Conservation (phyloP, 2,113 vertebrate genomes). For the Carassius auratus region DNA sequence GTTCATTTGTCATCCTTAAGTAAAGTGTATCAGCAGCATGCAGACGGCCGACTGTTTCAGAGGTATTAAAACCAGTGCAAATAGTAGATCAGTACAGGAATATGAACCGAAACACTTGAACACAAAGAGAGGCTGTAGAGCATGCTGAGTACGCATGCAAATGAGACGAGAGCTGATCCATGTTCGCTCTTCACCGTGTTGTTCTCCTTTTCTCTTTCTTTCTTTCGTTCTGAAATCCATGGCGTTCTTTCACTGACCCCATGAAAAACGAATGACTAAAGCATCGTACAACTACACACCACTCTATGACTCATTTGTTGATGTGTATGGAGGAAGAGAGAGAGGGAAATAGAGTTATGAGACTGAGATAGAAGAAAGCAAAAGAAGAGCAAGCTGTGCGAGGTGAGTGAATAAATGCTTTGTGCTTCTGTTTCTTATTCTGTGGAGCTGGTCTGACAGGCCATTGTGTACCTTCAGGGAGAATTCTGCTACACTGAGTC, state of each 20-base stretch:
- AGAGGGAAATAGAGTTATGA: constrained; percentile 30
- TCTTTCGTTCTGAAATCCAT: not conserved
- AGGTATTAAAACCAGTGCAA: constrained; percentile 34
- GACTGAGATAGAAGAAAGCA: constrained; percentile 28
- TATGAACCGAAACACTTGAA: constrained; percentile 33
- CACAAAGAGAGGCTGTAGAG: not conserved
- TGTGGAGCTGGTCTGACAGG: constrained; percentile 59
- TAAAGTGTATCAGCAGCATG: constrained; percentile 12
- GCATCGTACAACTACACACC: constrained; percentile 16
- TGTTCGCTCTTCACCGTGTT: not conserved
- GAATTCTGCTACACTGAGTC: constrained; percentile 38
- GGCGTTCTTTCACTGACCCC: not conserved
- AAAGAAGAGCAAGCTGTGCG: constrained; percentile 19
- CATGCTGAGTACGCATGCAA: constrained; percentile 15
- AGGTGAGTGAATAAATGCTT: constrained; percentile 23
- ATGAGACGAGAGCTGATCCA: constrained; percentile 2
- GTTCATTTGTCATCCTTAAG: constrained; percentile 34
- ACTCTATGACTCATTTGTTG: constrained; percentile 27
- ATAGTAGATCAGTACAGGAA: constrained; percentile 23
- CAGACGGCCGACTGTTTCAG: constrained; percentile 27
- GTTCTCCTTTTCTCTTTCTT: not conserved
- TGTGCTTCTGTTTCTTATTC: constrained; percentile 38
- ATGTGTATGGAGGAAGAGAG: constrained; percentile 2
- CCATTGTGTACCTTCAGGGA: constrained; percentile 51
- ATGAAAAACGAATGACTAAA: constrained; percentile 19